Evolutionary conservation across 2,113 vertebrate genomes (phyloP).

Genomic region (Melozone crissalis): DNA sequence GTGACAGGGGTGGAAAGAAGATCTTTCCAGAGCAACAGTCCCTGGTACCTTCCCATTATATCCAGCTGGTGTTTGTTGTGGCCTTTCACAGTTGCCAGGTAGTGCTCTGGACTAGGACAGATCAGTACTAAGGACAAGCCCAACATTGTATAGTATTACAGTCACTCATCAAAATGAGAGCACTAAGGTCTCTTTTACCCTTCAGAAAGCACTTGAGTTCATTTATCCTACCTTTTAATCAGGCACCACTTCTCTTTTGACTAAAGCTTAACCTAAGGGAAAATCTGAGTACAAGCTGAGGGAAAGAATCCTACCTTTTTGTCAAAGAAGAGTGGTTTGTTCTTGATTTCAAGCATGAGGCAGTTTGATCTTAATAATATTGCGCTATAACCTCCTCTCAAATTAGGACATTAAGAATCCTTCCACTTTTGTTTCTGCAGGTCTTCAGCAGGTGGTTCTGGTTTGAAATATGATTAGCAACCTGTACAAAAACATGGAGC

Average conservation of each 20-base stretch:
- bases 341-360: conserved; percentile 11
- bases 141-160: not conserved
- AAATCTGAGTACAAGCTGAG: not conserved
- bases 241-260: not conserved
- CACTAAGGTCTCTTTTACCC: not conserved
- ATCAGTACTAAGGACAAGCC: not conserved
- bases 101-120: not conserved
- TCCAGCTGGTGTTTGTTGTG: not conserved
- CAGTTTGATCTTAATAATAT: not conserved
- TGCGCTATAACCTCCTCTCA: not conserved
- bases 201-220: not conserved
- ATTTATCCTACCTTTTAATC: conserved; percentile 23
- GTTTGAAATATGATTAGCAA: conserved; percentile 26
- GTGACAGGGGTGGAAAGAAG: not conserved
- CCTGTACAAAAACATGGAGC: not conserved
- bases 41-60: not conserved
- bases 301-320: not conserved
- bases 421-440: conserved; percentile 16
- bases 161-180: not conserved
- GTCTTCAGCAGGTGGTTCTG: not conserved
- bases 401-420: conserved; percentile 8
- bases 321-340: not conserved
- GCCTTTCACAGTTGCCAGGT: not conserved
- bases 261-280: conserved; percentile 24
- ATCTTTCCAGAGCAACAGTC: not conserved